Percentiles rank a stretch among this genome's conserved stretches.
These are phyloP conservation scores for Euura lappo DNA, from an alignment of 1,140 invertebrate species.

Conservation along the genomic window DNA sequence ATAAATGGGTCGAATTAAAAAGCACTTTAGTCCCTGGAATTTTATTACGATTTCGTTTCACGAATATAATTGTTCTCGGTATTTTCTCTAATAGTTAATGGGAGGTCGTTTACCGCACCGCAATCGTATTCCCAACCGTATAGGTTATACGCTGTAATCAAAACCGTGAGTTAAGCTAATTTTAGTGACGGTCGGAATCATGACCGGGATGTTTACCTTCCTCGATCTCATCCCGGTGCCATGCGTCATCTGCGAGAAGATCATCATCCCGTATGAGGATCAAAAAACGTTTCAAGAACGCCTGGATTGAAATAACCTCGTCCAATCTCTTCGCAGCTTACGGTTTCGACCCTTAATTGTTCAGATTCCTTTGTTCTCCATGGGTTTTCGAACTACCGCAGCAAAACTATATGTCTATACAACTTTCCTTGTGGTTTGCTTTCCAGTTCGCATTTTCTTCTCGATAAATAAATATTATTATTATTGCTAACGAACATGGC, in stretches of 20 bases:
- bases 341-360: neutral
- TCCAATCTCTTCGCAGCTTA: neutral
- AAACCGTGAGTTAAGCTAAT: neutral
- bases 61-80: slow-evolving; percentile 3
- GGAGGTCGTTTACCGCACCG: neutral
- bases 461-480: too few relatives aligned
- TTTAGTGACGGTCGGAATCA: neutral
- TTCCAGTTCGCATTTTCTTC: neutral
- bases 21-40: neutral
- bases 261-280: neutral
- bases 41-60: neutral
- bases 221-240: neutral
- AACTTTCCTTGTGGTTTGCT: neutral
- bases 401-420: neutral
- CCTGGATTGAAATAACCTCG: neutral
- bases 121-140: neutral
- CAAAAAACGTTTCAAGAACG: neutral
- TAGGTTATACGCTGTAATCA: neutral
- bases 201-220: neutral
- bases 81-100: slow-evolving; percentile 4
- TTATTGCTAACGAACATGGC: too few relatives aligned
- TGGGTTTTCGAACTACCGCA: neutral
- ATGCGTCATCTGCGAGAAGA: neutral
- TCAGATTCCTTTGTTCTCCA: neutral
- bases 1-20: slow-evolving; percentile 5